These are phyloP conservation scores for Lanistes nyassanus DNA, from an alignment of 1,140 invertebrate species.

Conservation along the genomic window DNA sequence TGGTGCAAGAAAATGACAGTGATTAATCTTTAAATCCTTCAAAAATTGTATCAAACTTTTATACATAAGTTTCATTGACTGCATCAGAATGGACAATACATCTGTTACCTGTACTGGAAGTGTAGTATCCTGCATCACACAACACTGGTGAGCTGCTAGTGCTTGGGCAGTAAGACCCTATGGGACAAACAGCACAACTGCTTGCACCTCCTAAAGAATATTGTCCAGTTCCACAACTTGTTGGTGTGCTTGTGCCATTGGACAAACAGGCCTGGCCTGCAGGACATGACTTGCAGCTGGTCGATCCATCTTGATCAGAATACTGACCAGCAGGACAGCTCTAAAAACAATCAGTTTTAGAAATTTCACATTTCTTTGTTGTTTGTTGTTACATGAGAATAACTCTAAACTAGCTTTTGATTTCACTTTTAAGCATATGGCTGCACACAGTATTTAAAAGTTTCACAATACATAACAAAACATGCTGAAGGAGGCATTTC, in stretches of 20 bases:
- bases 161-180: constrained; percentile 46
- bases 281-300: constrained; percentile 47
- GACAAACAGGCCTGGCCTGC: constrained; percentile 46
- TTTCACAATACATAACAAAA: no score
- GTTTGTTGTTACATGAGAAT: no score
- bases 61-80: neutral
- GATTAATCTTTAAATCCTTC: neutral
- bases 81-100: neutral
- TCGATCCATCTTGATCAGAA: constrained; percentile 41
- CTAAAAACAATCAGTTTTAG: constrained; percentile 32
- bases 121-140: constrained; percentile 49
- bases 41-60: no score
- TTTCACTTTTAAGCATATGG: no score
- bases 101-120: constrained; percentile 43
- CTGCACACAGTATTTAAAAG: no score
- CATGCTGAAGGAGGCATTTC: no score
- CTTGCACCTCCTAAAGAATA: constrained; percentile 44
- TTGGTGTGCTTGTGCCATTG: constrained; percentile 42
- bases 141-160: constrained; percentile 23
- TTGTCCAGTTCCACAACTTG: constrained; percentile 44
- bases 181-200: constrained; percentile 52
- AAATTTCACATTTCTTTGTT: no score
- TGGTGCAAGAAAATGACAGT: constrained; percentile 18
- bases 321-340: constrained; percentile 50
- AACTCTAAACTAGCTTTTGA: no score